phyloP scores from a whole-genome alignment of 2,888 invertebrate species.

The Petrolisthes manimaculis region DNA sequence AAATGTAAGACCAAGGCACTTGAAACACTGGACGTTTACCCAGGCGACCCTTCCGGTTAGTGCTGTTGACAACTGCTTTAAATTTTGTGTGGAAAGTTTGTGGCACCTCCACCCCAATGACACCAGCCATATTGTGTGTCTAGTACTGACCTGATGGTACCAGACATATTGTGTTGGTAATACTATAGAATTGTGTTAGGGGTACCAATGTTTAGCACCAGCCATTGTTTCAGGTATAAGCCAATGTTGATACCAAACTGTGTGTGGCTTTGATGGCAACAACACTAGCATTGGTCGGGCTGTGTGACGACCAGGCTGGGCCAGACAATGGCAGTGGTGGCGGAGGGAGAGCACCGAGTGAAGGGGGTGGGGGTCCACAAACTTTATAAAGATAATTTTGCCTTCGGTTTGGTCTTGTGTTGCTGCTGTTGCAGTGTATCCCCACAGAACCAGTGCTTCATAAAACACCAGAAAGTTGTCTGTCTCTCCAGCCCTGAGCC shows the following conservation, averaged over 20 bases:
- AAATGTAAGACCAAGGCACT: conserved; percentile 65
- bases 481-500: conserved; percentile 47
- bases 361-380: conserved; percentile 58
- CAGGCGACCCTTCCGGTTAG: conserved; percentile 57
- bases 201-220: conserved; percentile 10
- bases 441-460: conserved; percentile 62
- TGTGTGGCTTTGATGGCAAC: background rate
- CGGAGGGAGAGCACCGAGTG: conserved; percentile 55
- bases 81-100: conserved; percentile 64
- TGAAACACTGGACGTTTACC: conserved; percentile 62
- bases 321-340: conserved; percentile 23
- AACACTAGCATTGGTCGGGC: background rate
- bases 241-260: conserved; percentile 4
- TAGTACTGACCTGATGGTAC: conserved; percentile 19
- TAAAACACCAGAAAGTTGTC: conserved; percentile 57
- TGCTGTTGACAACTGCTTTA: conserved; percentile 58
- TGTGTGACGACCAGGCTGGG: conserved; percentile 3
- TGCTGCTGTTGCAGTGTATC: conserved; percentile 57
- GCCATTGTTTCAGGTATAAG: background rate
- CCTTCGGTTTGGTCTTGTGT: conserved; percentile 63
- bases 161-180: conserved; percentile 22
- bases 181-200: conserved; percentile 1
- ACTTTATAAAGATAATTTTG: conserved; percentile 63
- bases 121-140: conserved; percentile 43
- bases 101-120: conserved; percentile 53